phyloP scores from a whole-genome alignment of 2,797 vertebrate genomes.

The Rhinella marina region DNA sequence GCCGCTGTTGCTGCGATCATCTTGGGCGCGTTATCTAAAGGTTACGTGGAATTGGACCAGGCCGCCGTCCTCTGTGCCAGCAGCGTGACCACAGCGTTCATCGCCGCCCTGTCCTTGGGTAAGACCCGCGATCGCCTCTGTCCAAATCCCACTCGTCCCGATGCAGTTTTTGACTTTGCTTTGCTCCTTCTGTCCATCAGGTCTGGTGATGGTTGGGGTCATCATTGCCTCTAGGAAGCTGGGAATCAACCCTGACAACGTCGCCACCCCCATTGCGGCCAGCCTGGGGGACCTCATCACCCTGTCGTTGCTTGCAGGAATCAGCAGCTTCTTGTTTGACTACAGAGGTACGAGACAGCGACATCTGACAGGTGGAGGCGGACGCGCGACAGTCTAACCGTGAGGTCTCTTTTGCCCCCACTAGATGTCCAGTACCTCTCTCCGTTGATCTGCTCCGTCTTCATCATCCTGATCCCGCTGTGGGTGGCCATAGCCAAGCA shows the following conservation, averaged over 20 bases:
- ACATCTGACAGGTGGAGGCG: neutral
- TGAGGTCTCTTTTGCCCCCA: neutral
- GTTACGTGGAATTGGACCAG: conserved; percentile 84
- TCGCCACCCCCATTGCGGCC: conserved; percentile 94
- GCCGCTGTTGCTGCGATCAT: conserved; percentile 87
- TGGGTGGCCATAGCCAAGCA: conserved; percentile 86
- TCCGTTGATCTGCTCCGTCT: conserved; percentile 82
- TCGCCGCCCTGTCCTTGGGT: conserved; percentile 92
- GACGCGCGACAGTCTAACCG: no score
- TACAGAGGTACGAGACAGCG: conserved; percentile 77
- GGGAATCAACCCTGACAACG: conserved; percentile 94
- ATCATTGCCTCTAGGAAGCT: conserved; percentile 87
- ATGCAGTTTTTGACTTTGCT: neutral
- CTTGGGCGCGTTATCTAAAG: conserved; percentile 84
- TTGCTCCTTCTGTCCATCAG: conserved; percentile 67
- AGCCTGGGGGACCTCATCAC: conserved; percentile 94
- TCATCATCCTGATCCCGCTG: conserved; percentile 85
- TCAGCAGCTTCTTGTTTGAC: conserved; percentile 85
- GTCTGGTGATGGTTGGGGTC: conserved; percentile 89
- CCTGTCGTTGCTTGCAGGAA: conserved; percentile 85
- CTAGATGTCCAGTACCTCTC: conserved; percentile 85
- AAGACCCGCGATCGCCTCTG: conserved; percentile 59
- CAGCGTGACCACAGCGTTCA: conserved; percentile 90
- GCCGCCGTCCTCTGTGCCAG: conserved; percentile 90
- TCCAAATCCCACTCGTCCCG: neutral